Percentiles rank a stretch among this genome's conserved stretches.
phyloP scores from a whole-genome alignment of 2,797 vertebrate genomes.

The Darevskia nairensis region DNA sequence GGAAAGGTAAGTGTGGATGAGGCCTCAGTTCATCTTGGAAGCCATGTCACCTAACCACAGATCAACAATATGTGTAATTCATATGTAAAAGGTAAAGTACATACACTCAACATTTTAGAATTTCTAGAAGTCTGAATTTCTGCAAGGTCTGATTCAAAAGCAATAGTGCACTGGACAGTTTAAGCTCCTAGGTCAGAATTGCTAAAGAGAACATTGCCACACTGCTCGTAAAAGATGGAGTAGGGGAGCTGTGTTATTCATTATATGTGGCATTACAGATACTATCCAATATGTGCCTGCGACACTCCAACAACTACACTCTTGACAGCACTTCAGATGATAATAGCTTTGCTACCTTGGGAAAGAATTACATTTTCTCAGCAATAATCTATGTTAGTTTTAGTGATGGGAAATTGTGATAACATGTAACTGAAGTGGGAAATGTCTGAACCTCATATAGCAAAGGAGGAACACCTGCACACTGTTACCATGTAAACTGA shows the following conservation, averaged over 20 bases:
- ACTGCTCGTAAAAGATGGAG: not conserved
- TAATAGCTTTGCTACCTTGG: constrained; percentile 1
- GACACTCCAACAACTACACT: not conserved
- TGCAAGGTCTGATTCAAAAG: not conserved
- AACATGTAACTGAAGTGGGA: not conserved
- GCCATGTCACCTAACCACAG: no score
- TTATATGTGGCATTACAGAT: not conserved
- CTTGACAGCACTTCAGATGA: not conserved
- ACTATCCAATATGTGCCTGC: not conserved
- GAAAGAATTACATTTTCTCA: not conserved
- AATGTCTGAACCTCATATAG: not conserved
- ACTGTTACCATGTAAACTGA: not conserved
- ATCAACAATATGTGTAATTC: no score
- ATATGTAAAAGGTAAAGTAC: no score
- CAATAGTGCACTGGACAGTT: not conserved
- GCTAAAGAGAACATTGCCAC: not conserved
- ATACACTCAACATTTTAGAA: no score
- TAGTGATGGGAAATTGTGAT: not conserved
- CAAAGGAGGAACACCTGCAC: not conserved
- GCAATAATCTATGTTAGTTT: not conserved
- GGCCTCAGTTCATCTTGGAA: no score
- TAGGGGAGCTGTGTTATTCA: not conserved
- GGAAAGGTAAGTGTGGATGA: no score
- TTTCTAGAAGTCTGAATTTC: no score
- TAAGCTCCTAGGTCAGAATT: no score